These are phyloP conservation scores for Procambarus clarkii DNA, from an alignment of 1,140 invertebrate genomes.

Conservation along the genomic window DNA sequence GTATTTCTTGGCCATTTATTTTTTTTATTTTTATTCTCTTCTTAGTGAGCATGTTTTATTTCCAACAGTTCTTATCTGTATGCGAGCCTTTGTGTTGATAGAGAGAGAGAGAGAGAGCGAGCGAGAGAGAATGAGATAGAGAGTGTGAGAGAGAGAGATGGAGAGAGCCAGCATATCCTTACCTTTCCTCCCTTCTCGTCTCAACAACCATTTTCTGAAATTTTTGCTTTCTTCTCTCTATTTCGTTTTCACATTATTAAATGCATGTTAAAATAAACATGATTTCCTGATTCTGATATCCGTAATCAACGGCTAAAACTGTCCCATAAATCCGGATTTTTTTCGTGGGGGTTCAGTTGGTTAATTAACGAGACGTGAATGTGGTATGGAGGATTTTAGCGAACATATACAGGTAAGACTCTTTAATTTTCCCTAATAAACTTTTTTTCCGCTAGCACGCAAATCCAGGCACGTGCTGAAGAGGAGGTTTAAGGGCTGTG, in stretches of 20 bases:
- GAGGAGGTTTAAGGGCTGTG: not conserved
- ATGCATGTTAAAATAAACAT: not conserved
- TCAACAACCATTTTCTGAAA: too few species aligned
- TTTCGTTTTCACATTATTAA: not conserved
- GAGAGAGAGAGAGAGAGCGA: too few species aligned
- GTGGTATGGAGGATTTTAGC: not conserved
- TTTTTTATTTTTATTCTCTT: too few species aligned
- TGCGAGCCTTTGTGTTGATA: too few species aligned
- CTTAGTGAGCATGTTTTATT: too few species aligned
- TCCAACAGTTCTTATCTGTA: too few species aligned
- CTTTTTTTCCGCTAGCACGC: not conserved
- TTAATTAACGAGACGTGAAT: not conserved
- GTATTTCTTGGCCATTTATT: too few species aligned
- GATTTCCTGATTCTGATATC: not conserved
- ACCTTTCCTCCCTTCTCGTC: not conserved
- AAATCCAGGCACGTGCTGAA: not conserved
- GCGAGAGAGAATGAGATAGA: too few species aligned
- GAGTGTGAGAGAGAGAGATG: too few species aligned
- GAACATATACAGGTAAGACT: not conserved
- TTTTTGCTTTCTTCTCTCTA: too few species aligned
- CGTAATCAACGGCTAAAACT: not conserved
- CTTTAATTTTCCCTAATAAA: conserved; percentile 4
- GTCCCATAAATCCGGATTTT: not conserved
- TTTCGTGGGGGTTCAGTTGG: not conserved
- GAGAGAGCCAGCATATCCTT: not conserved